Conservation (phyloP, 2,797 vertebrate species). For the Macropodus opercularis region DNA sequence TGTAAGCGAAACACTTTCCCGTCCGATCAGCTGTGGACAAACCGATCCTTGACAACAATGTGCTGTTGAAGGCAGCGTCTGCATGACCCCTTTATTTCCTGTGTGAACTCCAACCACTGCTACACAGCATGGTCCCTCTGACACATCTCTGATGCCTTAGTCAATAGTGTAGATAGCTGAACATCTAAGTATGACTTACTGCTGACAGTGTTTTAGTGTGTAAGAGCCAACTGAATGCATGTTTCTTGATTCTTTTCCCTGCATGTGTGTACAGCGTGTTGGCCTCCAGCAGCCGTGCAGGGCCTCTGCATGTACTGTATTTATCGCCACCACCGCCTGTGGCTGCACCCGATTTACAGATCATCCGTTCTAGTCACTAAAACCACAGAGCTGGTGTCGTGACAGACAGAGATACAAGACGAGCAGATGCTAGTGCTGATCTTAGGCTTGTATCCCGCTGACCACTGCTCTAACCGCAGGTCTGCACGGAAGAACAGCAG, state of each 20-base stretch:
- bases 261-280: slow-evolving; percentile 58
- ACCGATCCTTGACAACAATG: slow-evolving; percentile 5
- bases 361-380: background rate
- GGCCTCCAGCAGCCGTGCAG: slow-evolving; percentile 30
- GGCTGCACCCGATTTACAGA: slow-evolving; percentile 17
- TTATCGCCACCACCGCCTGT: slow-evolving; percentile 13
- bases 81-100: slow-evolving; percentile 50
- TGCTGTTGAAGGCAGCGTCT: slow-evolving; percentile 24
- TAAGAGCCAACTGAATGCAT: slow-evolving; percentile 61
- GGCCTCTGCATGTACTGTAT: slow-evolving; percentile 18
- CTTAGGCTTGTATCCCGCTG: no score
- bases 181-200: slow-evolving; percentile 52
- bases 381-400: slow-evolving; percentile 24
- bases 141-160: slow-evolving; percentile 61
- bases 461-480: no score
- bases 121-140: slow-evolving; percentile 51
- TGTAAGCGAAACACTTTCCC: slow-evolving; percentile 32
- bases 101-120: slow-evolving; percentile 49
- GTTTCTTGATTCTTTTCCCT: slow-evolving; percentile 44
- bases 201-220: slow-evolving; percentile 39
- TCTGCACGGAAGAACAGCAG: no score
- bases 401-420: slow-evolving; percentile 55
- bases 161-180: slow-evolving; percentile 48
- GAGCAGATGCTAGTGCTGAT: no score
- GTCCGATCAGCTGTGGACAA: background rate